phyloP scores from a whole-genome alignment of 2,113 vertebrate species.

The Plecturocebus donacophilus region DNA sequence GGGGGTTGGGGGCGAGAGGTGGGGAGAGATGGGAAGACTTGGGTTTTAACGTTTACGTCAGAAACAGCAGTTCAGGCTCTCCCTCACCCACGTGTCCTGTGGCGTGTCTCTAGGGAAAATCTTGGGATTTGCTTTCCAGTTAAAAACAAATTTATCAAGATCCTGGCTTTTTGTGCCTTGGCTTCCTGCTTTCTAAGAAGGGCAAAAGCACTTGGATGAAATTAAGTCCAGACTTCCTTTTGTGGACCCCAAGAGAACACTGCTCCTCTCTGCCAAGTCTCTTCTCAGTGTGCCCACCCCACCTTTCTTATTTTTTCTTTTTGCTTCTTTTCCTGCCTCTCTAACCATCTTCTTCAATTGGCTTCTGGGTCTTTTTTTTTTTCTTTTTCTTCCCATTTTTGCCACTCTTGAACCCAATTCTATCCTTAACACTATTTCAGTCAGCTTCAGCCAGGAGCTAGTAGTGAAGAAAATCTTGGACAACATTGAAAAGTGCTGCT shows the following conservation, averaged over 20 bases:
- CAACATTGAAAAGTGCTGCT: too few relatives aligned
- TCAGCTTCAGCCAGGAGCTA: background rate
- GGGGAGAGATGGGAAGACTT: background rate
- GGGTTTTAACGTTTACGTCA: background rate
- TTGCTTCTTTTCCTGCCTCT: background rate
- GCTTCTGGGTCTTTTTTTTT: background rate
- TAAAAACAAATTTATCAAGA: background rate
- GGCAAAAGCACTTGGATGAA: background rate
- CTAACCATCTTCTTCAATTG: background rate
- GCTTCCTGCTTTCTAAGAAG: background rate
- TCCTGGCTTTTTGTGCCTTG: background rate
- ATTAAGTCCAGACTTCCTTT: background rate
- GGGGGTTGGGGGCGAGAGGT: fast-evolving
- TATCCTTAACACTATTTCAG: background rate
- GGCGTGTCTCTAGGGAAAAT: background rate
- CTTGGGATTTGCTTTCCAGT: background rate
- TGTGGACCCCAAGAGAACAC: background rate
- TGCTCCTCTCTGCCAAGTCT: fast-evolving
- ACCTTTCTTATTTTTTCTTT: background rate
- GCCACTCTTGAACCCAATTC: background rate
- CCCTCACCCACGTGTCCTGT: background rate
- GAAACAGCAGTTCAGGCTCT: background rate
- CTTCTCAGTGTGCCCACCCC: background rate
- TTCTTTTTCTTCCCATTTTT: background rate
- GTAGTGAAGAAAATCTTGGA: background rate